Evolutionary conservation across 2,888 invertebrate genomes (phyloP).

Genomic region (Siphonodentalium dalli): DNA sequence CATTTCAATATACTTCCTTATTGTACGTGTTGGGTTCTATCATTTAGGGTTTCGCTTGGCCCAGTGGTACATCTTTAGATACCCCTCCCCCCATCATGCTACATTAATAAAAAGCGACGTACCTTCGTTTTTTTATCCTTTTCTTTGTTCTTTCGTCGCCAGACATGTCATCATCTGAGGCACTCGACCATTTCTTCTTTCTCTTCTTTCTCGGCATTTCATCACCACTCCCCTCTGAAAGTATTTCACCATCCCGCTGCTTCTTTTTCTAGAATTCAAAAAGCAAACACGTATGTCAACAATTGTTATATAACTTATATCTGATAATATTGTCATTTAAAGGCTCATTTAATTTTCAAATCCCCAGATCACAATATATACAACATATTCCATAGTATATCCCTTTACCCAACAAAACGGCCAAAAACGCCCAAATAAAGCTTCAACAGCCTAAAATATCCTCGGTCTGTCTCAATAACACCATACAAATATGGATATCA

Average conservation of each 20-base stretch:
- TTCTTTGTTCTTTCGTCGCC: constrained; percentile 41
- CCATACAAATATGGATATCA: too few relatives aligned
- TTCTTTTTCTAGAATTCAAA: constrained; percentile 37
- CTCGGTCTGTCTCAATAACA: too few relatives aligned
- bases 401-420: too few relatives aligned
- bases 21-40: too few relatives aligned
- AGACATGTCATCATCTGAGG: constrained; percentile 66
- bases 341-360: neutral
- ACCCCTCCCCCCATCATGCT: too few relatives aligned
- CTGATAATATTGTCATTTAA: neutral
- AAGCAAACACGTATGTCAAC: neutral
- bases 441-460: too few relatives aligned
- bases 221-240: constrained; percentile 54
- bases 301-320: neutral
- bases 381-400: neutral
- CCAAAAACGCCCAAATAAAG: too few relatives aligned
- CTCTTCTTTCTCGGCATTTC: constrained; percentile 48
- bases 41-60: too few relatives aligned
- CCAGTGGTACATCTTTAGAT: too few relatives aligned
- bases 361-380: neutral
- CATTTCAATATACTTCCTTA: too few relatives aligned
- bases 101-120: too few relatives aligned
- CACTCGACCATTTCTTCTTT: constrained; percentile 56
- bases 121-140: constrained; percentile 31
- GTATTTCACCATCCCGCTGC: constrained; percentile 51